A percentile compares a stretch with the other conserved stretches of the same genome.
These are phyloP conservation scores for Ctenodactylus gundi DNA, from an alignment of 2,113 vertebrate species.

Conservation along the genomic window DNA sequence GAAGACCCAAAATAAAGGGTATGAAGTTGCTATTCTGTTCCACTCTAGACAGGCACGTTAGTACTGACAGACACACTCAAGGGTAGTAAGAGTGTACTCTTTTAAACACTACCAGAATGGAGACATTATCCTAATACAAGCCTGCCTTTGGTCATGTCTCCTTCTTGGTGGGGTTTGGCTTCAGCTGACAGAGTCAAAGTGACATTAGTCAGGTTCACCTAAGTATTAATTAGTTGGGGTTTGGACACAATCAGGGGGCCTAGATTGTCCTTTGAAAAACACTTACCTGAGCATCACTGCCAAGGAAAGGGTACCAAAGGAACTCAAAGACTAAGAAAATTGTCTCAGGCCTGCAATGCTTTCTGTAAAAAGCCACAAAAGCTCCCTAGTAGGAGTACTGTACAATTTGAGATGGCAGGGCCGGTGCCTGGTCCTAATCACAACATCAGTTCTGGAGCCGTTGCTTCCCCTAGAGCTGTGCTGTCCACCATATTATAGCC, in stretches of 20 bases:
- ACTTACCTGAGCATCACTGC: conserved; percentile 59
- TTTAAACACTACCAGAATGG: neutral
- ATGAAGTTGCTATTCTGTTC: conserved; percentile 51
- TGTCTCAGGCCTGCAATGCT: neutral
- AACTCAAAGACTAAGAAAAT: conserved; percentile 51
- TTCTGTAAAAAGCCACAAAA: conserved; percentile 30
- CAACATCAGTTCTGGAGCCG: neutral
- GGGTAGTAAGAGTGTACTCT: conserved; percentile 21
- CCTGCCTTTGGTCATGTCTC: conserved; percentile 40
- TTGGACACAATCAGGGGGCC: conserved; percentile 23
- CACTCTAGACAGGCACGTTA: conserved; percentile 19
- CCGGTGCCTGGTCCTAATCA: neutral
- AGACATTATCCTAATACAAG: conserved; percentile 13
- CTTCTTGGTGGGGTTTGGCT: conserved; percentile 27
- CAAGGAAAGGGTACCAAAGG: conserved; percentile 51
- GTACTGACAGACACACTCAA: neutral
- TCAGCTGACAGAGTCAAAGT: conserved; percentile 25
- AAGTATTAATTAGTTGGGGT: conserved; percentile 54
- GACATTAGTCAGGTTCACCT: neutral
- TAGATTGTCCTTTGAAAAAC: conserved; percentile 40
- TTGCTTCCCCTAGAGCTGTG: conserved; percentile 26
- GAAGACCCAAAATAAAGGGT: neutral
- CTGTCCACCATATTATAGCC: neutral
- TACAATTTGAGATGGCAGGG: neutral
- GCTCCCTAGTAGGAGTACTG: neutral